A percentile compares a stretch with the other conserved stretches of the same genome.
These are phyloP conservation scores for Sycobia sp. DNA, from an alignment of 1,140 invertebrate species.

Conservation along the genomic window DNA sequence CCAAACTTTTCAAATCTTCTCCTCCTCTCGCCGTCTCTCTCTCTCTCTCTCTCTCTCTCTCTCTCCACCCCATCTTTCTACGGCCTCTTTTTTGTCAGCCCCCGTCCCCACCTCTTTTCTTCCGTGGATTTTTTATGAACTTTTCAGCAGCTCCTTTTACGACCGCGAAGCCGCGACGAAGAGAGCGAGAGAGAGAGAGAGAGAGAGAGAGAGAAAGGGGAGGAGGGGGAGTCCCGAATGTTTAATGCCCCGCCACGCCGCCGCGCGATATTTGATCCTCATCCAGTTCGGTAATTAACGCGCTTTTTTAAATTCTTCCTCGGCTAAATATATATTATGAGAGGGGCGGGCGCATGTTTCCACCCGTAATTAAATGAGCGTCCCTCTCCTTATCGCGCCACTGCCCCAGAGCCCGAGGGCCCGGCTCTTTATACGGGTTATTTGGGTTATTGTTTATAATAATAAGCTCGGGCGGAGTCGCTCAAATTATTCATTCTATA, in stretches of 20 bases:
- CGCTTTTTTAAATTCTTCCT: slow-evolving; percentile 20
- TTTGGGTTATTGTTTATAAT: slow-evolving; percentile 11
- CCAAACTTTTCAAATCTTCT: slow-evolving; percentile 21
- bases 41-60: neutral
- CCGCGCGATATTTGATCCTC: slow-evolving; percentile 13
- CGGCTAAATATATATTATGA: no score
- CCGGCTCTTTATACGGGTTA: no score
- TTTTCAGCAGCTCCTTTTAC: slow-evolving; percentile 30
- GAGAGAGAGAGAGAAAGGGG: neutral
- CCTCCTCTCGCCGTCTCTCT: neutral
- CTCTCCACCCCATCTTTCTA: no score
- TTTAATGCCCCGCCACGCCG: slow-evolving; percentile 5
- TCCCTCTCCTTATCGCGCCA: slow-evolving; percentile 1
- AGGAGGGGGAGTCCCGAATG: neutral
- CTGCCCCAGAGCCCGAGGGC: no score
- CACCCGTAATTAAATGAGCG: slow-evolving; percentile 13
- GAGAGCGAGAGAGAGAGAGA: no score
- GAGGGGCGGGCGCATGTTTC: neutral
- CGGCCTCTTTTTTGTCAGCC: no score
- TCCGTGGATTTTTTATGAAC: slow-evolving; percentile 26
- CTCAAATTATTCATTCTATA: no score
- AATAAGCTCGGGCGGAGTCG: no score
- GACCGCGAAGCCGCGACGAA: no score
- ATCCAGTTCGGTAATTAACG: slow-evolving; percentile 22
- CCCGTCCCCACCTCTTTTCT: no score